Evolutionary conservation across 2,888 invertebrate genomes (phyloP).

Genomic region (Pseudococcus jackbeardsleyi): DNA sequence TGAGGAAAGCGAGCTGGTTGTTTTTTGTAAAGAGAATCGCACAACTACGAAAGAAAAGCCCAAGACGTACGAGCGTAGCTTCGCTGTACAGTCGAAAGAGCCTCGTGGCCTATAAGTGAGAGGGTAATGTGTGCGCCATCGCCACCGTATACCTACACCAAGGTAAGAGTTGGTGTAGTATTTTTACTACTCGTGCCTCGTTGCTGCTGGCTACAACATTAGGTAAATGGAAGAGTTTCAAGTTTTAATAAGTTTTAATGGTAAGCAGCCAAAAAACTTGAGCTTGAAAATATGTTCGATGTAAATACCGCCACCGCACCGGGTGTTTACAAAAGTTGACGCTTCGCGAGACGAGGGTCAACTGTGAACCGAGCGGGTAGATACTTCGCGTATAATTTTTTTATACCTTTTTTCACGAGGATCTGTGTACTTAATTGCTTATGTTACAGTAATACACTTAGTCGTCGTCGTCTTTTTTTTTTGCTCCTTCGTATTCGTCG

Average conservation of each 20-base stretch:
- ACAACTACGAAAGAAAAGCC: background rate
- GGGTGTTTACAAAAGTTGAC: conserved; percentile 6
- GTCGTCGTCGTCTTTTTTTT: background rate
- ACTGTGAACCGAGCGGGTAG: background rate
- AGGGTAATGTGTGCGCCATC: background rate
- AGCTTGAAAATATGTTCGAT: conserved; percentile 38
- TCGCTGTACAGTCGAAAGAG: background rate
- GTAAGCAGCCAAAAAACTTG: conserved; percentile 31
- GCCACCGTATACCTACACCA: background rate
- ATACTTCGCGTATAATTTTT: background rate
- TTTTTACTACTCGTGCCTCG: background rate
- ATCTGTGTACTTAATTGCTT: background rate
- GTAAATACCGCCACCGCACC: background rate
- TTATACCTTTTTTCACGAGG: background rate
- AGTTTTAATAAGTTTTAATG: conserved; percentile 45
- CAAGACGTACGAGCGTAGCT: background rate
- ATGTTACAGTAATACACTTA: background rate
- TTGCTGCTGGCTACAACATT: background rate
- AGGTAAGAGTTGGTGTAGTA: background rate
- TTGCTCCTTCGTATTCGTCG: background rate
- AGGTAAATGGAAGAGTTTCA: conserved; percentile 39
- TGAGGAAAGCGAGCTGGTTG: background rate
- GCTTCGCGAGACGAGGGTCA: background rate
- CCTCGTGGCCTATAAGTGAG: background rate
- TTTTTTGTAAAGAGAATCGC: background rate